phyloP scores from a whole-genome alignment of 1,140 invertebrate genomes.

The Drosophila triauraria region DNA sequence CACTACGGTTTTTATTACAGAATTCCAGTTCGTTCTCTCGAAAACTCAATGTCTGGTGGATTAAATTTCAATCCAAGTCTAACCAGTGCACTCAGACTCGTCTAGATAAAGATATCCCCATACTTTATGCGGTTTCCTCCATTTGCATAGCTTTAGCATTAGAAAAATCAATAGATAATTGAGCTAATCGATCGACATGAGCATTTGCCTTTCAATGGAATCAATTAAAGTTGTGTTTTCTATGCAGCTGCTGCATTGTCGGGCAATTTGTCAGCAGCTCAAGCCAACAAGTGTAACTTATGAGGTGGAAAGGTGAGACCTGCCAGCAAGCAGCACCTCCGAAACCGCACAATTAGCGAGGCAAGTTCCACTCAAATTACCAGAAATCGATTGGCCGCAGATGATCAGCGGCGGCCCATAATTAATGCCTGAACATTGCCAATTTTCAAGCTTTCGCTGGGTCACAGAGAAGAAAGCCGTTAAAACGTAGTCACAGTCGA shows the following conservation, averaged over 20 bases:
- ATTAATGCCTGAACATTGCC: conserved; percentile 31
- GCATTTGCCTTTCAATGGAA: conserved; percentile 32
- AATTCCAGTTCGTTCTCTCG: background rate
- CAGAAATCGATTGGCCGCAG: conserved; percentile 47
- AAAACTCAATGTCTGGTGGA: background rate
- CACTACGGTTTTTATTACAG: background rate
- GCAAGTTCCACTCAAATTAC: conserved; percentile 40
- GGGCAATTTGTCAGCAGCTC: conserved; percentile 56
- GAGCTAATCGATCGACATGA: conserved; percentile 32
- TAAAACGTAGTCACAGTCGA: conserved; percentile 39
- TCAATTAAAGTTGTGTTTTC: conserved; percentile 55
- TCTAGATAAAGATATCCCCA: background rate
- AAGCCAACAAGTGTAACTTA: conserved; percentile 11
- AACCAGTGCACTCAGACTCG: background rate
- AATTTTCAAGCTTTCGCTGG: conserved; percentile 53
- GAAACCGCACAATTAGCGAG: conserved; percentile 49
- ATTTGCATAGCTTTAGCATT: conserved; percentile 40
- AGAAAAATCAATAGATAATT: conserved; percentile 41
- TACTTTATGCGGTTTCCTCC: background rate
- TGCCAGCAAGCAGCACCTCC: conserved; percentile 10
- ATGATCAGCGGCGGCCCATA: conserved; percentile 28
- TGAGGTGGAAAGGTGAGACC: conserved; percentile 22
- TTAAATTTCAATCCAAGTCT: background rate
- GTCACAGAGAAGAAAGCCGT: conserved; percentile 42
- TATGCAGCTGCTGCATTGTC: conserved; percentile 18